These are phyloP conservation scores for Tupaia tana DNA, from an alignment of 2,113 vertebrate species.

Conservation along the genomic window DNA sequence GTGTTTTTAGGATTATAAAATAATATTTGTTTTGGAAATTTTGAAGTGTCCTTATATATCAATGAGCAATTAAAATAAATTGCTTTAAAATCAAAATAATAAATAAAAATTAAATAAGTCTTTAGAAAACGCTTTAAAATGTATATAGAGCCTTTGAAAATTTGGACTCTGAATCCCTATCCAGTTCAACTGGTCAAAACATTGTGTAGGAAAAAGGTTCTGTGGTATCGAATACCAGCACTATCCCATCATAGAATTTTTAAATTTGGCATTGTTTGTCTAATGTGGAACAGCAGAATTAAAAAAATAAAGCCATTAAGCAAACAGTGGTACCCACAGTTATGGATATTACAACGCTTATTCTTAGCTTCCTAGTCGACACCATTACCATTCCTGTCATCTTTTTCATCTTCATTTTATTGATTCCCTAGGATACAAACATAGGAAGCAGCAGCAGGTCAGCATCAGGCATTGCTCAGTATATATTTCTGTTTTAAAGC, in stretches of 20 bases:
- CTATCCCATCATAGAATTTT: slow-evolving; percentile 16
- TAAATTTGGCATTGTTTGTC: not conserved
- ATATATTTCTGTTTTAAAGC: not conserved
- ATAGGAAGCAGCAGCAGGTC: not conserved
- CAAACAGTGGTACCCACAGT: not conserved
- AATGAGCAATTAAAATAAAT: slow-evolving; percentile 4
- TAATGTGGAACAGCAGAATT: not conserved
- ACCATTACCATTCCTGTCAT: not conserved
- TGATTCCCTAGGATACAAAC: not conserved
- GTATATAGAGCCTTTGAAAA: slow-evolving; percentile 2
- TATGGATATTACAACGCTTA: not conserved
- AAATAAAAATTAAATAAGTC: no score
- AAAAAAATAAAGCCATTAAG: not conserved
- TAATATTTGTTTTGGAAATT: slow-evolving; percentile 49
- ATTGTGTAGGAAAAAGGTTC: not conserved
- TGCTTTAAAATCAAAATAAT: not conserved
- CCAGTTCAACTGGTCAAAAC: not conserved
- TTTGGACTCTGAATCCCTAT: not conserved
- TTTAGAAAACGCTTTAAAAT: slow-evolving; percentile 6
- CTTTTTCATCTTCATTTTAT: not conserved
- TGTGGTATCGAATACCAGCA: not conserved
- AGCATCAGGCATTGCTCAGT: not conserved
- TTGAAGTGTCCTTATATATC: not conserved
- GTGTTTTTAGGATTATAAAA: slow-evolving; percentile 9
- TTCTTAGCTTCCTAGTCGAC: slow-evolving; percentile 19